Conservation (phyloP, 2,888 invertebrate species). For the Schizaphis graminum region DNA sequence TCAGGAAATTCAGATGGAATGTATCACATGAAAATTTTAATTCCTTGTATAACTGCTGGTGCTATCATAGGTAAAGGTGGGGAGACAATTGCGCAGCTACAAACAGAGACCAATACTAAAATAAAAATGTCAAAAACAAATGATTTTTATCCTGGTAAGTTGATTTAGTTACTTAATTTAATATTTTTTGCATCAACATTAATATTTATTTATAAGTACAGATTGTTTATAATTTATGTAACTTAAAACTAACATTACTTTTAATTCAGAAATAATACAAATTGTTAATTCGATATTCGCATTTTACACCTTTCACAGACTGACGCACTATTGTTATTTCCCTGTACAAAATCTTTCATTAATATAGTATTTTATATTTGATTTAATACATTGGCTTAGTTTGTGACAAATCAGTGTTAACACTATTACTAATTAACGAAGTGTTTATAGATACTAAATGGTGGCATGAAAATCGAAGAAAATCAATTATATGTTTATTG, state of each 20-base stretch:
- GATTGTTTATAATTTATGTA: neutral
- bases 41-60: slow-evolving; percentile 96
- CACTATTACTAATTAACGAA: neutral
- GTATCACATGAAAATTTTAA: slow-evolving; percentile 96
- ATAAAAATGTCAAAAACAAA: slow-evolving; percentile 99
- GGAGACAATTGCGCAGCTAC: slow-evolving; percentile 97
- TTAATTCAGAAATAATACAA: neutral
- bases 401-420: neutral
- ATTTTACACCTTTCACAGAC: neutral
- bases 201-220: neutral
- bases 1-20: slow-evolving; percentile 64
- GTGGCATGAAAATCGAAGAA: neutral
- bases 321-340: neutral
- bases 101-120: slow-evolving; percentile 96
- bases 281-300: neutral
- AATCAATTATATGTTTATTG: neutral
- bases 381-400: neutral
- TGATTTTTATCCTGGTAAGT: slow-evolving; percentile 97
- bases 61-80: slow-evolving; percentile 99
- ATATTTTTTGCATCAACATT: neutral
- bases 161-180: neutral
- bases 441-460: neutral
- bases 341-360: neutral
- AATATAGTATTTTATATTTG: neutral
- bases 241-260: neutral